Conservation (phyloP, 2,113 vertebrate species). For the Junco hyemalis region DNA sequence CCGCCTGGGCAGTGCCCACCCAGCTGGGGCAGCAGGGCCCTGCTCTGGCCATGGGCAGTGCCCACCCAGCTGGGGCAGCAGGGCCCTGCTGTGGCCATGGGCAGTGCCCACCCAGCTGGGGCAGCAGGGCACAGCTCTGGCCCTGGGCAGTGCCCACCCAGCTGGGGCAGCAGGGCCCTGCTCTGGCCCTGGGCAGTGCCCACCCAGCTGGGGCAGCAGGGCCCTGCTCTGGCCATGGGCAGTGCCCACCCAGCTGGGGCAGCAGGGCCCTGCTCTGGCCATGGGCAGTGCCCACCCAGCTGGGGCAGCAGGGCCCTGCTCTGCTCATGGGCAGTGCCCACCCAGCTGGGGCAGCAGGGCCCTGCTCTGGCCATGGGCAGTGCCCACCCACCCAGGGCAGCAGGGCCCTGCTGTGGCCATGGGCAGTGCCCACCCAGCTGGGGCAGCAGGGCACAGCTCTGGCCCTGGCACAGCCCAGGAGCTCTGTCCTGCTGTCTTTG, state of each 20-base stretch:
- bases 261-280: background rate
- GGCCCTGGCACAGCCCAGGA: background rate
- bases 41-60: background rate
- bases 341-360: no score
- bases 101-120: background rate
- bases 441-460: no score
- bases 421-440: no score
- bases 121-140: background rate
- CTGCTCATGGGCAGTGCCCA: no score
- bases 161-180: background rate
- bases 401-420: no score
- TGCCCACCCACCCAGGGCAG: no score
- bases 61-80: no score
- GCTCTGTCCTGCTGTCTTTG: background rate
- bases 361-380: no score
- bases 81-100: background rate
- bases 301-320: no score
- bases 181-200: background rate
- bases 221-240: no score
- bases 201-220: no score
- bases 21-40: background rate
- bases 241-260: no score
- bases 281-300: background rate
- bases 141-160: background rate
- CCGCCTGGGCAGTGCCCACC: background rate